Evolutionary conservation across 1,140 invertebrate species (phyloP).

Genomic region (Lysiphlebus fabarum): DNA sequence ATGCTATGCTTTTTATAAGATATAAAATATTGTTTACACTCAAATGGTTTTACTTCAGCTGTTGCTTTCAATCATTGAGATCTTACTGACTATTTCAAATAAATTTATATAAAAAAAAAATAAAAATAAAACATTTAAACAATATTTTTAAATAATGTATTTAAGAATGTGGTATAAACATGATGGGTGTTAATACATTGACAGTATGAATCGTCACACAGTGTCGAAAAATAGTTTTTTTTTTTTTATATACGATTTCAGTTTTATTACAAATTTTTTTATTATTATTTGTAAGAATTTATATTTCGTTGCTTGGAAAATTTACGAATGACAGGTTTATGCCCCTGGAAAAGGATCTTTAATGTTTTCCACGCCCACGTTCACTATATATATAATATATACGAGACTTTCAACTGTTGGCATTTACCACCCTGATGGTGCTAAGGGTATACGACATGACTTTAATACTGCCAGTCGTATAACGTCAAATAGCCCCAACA

Average conservation of each 20-base stretch:
- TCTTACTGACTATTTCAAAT: background rate
- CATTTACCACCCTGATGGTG: background rate
- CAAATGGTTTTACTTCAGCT: background rate
- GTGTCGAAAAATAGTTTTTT: constrained; percentile 28
- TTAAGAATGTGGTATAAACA: background rate
- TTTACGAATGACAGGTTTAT: constrained; percentile 30
- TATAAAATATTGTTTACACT: constrained; percentile 14
- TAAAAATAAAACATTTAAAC: constrained; percentile 7
- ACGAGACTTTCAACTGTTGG: constrained; percentile 10
- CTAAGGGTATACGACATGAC: background rate
- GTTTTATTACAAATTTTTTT: constrained; percentile 3
- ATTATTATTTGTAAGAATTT: background rate
- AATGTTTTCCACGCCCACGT: constrained; percentile 20
- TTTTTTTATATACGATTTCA: constrained; percentile 18
- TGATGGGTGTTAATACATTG: constrained; percentile 19
- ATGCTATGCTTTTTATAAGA: too few relatives aligned
- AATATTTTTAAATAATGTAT: constrained; percentile 1
- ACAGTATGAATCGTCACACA: constrained; percentile 20
- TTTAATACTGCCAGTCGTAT: constrained; percentile 6
- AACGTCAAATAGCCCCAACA: constrained; percentile 4
- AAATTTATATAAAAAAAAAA: background rate
- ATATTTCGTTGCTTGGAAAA: constrained; percentile 9
- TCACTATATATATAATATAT: background rate
- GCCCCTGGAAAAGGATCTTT: constrained; percentile 16
- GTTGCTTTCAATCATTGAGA: constrained; percentile 8